Base-by-base conservation (phyloP, 1,140 invertebrate genomes). In the Achatina immaculata region DNA sequence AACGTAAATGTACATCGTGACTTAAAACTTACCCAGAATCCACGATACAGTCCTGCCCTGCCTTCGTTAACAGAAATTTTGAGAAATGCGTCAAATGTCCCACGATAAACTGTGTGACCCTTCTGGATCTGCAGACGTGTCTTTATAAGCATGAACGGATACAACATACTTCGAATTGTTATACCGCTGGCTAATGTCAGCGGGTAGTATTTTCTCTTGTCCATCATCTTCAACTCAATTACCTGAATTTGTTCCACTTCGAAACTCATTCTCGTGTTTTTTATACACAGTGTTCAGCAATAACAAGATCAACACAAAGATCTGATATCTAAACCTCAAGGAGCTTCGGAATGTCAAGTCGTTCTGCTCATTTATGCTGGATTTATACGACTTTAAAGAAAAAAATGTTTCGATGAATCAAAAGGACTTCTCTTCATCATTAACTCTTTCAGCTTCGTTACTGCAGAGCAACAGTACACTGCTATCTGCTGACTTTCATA, bases 161-260 rank as follows among this genome's bases (percentile, higher is more conserved):
- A 99, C 1, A 99, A 93, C 73, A 96, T 93, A 88, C 96, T 96
- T 66, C 98, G 93, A 48, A 99, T 95, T 85, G 94, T 93, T 89
- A 98, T 96, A 2, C 95, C 95, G 86, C 94, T 94, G 0, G 97
- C 91, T 92, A 98, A 95, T 71, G 96, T 98, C 51, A 99, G 91
- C 4, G 98, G 97, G 94, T 97, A 93, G 95, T 98, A 93, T 94
- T 98, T 90, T 28, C 93, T 94, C 87, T 98, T 98, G 91, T 99
- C 96, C 96, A 99, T 96, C 97, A 99, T 99, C 81, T 98, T 94
- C 96, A 97, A 98, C 92, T 99, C 97, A 84, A 99, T 98, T 28
- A 90, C 86, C 48, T 82, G 82, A 28, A 88, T 82, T n/a, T 85
- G 81, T 16, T 84, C 75, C 68, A 81, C 51, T 24, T 55, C 51